Conservation (phyloP, 92 coral and sea anemone genomes). For the Heteractis magnifica region DNA sequence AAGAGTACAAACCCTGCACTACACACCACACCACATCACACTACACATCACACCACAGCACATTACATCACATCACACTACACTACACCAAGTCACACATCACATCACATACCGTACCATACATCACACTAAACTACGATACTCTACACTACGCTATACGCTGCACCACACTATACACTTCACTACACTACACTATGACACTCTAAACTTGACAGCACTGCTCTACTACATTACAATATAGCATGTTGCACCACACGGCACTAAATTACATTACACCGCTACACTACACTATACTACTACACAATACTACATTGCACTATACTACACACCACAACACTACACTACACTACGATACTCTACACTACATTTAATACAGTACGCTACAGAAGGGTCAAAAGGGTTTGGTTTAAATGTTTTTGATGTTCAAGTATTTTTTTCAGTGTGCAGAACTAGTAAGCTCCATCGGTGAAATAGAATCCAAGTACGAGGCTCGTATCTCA, state of each 20-base stretch:
- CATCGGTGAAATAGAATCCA: conserved; percentile 29
- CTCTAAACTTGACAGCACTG: background rate
- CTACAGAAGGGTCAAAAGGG: background rate
- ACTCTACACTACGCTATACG: background rate
- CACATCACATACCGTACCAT: no score
- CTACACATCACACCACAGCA: background rate
- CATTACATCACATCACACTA: background rate
- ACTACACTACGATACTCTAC: background rate
- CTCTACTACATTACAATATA: background rate
- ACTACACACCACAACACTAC: background rate
- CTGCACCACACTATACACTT: background rate
- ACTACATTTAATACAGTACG: background rate
- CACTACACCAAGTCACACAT: background rate
- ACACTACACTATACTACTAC: background rate
- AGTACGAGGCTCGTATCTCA: conserved; percentile 58
- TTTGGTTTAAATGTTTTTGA: background rate
- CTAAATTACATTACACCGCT: background rate
- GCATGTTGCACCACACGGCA: background rate
- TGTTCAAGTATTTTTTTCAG: conserved; percentile 14
- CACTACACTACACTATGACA: background rate
- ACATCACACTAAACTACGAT: background rate
- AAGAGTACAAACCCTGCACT: no score
- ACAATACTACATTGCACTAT: background rate
- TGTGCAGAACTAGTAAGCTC: conserved; percentile 23
- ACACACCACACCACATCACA: no score